Base-by-base conservation (phyloP, 2,888 invertebrate genomes). In the Cheilosia grossa region DNA sequence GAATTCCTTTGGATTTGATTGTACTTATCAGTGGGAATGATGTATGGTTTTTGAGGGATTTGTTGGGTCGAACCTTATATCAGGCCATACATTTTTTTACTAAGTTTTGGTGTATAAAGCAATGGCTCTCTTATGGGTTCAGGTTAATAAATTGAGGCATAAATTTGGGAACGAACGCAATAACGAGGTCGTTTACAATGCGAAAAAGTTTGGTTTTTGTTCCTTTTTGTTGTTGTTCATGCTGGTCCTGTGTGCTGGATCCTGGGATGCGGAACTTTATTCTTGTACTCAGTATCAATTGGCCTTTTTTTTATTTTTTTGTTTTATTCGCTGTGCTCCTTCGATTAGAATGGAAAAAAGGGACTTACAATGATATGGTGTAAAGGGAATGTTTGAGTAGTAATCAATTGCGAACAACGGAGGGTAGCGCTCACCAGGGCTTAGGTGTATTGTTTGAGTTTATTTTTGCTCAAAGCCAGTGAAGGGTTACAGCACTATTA, bases 161-260 rank as follows among this genome's bases (percentile, higher is more conserved):
- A 75, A 85, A 80, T 85, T 81, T 81, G 54, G 63, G 81, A 85
- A 85, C 81, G 81, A 85, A 85, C 85, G 81, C 81, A 85, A 72
- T 85, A 81, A 81, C 75, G 81, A 81, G 75, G 70, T 85, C 85
- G 81, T 81, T 85, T 77, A 85, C 77, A 85, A 81, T 85, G 63
- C 61, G 72, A 81, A 80, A 27, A 77, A 70, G 64, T 80, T 75
- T 63, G 40, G 49, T 59, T 75, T 64, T 47, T 10, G n/a, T 40
- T 70, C 13, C 33, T 33, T 54, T 58, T 59, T 53, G 4, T 33
- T 37, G 40, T n/a, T 27, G 27, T 58, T 30, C 30, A 9, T 30
- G 30, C 30, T 44, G 17, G 27, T 64, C 33, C 53, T 44, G 64
- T 58, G 56, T 53, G 53, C 37, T 54, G 5, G 2, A 54, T 33